Evolutionary conservation across 2,113 vertebrate species (phyloP), one percentile per base, ranked within the genome.

Genomic region (Hippoglossus stenolepis): DNA sequence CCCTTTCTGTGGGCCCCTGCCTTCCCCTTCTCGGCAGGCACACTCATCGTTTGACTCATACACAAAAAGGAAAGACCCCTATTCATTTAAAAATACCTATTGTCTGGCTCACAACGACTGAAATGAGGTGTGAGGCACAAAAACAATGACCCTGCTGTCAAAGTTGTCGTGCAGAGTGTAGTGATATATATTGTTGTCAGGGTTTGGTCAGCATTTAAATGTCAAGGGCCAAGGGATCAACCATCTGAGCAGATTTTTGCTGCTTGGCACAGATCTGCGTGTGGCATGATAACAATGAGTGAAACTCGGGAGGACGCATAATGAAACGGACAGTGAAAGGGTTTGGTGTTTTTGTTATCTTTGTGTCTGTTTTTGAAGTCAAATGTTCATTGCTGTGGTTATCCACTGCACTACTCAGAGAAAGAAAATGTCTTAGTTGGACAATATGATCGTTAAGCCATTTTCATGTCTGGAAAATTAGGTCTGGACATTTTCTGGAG

Each of bases 31-130:
- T 92, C 86, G 77, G 86, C 90, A 90, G 71, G 65, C 78, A 80
- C 89, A 89, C 86, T 93, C 92, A 93, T 85, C 77, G 59, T 65
- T 92, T 93, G 89, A 92, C 87, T 91, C 91, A 93, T 40, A 3
- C 72, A 70, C 49, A 71, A 53, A 31, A 49, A 84, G 82, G 77
- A 90, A 90, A 87, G 85, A 74, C 83, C 82, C 85, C 53, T 40
- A 79, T 88, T 82, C 70, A 83, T 90, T 85, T 84, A 18, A 73
- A 85, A 89, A 93, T 91, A 80, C 91, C 85, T 64, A 76, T 84
- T 87, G 90, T 89, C 79, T 90, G 77, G 57, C 82, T 92, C 90
- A 93, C 67, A 14, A 56, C 2, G 8, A 61, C 75, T 58, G 24
- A 67, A 75, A 72, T 57, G 64, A 83, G 72, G 69, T 54, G 69